phyloP scores from a whole-genome alignment of 2,888 invertebrate genomes.

The Athrips mouffetella region DNA sequence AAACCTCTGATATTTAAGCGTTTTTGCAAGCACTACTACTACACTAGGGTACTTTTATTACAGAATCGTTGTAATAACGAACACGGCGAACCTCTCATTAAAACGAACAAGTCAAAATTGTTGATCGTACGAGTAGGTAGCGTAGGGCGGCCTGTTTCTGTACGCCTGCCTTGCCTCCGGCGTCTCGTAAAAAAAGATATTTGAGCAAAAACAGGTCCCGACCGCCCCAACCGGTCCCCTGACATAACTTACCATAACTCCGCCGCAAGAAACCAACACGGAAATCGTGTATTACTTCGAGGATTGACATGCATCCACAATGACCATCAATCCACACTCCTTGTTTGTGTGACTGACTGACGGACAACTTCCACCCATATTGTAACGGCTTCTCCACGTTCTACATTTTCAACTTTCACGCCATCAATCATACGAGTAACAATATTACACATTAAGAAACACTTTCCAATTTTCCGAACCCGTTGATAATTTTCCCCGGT shows the following conservation, averaged over 20 bases:
- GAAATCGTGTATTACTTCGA: slow-evolving; percentile 41
- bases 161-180: slow-evolving; percentile 24
- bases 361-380: neutral
- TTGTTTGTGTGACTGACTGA: neutral
- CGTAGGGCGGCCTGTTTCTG: slow-evolving; percentile 33
- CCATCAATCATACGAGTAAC: slow-evolving; percentile 16
- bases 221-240: slow-evolving; percentile 32
- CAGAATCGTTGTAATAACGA: no score
- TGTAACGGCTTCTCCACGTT: neutral
- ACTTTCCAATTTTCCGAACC: slow-evolving; percentile 12
- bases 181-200: slow-evolving; percentile 44
- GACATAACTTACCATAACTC: slow-evolving; percentile 38
- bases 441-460: neutral
- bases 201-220: slow-evolving; percentile 44
- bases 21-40: no score
- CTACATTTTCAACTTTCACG: slow-evolving; percentile 16
- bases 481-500: neutral
- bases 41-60: no score
- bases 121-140: neutral
- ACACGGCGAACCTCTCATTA: no score
- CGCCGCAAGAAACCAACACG: slow-evolving; percentile 42
- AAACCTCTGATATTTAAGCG: no score
- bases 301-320: slow-evolving; percentile 5
- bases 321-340: neutral
- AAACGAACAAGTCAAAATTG: no score